Conservation (phyloP, 1,140 invertebrate genomes). For the Ceratitis capitata region DNA sequence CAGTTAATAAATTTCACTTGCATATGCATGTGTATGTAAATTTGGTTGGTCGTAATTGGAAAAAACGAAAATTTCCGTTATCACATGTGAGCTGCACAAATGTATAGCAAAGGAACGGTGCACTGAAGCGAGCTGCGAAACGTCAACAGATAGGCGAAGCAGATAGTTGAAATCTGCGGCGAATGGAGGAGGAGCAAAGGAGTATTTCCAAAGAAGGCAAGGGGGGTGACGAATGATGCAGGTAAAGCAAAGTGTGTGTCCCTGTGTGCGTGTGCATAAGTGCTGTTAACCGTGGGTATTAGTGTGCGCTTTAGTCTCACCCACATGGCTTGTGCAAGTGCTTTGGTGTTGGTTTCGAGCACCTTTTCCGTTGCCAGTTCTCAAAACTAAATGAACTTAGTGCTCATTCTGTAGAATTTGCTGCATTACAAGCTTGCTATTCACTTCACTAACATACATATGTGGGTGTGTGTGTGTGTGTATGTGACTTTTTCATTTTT, state of each 20-base stretch:
- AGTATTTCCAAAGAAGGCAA: neutral
- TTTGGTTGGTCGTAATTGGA: neutral
- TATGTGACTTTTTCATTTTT: neutral
- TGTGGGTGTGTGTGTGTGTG: too few relatives aligned
- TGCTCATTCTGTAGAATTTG: conserved; percentile 9
- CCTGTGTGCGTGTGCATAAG: neutral
- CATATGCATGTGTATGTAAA: conserved; percentile 36
- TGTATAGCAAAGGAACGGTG: neutral
- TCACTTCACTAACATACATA: neutral
- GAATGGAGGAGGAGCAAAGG: neutral
- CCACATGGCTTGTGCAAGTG: neutral
- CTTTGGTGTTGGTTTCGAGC: neutral
- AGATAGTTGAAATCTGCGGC: neutral
- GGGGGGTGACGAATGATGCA: neutral
- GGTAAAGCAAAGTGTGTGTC: neutral
- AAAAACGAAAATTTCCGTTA: conserved; percentile 9
- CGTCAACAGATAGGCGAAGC: neutral
- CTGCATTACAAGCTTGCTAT: conserved; percentile 2
- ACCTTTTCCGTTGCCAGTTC: neutral
- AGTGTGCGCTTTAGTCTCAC: neutral
- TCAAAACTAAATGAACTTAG: conserved; percentile 18
- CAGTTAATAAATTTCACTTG: conserved; percentile 33
- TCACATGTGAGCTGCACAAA: neutral
- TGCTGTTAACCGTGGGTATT: neutral
- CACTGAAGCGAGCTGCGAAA: neutral